Base-by-base conservation (phyloP, 1,140 invertebrate genomes). In the Onthophagus taurus region DNA sequence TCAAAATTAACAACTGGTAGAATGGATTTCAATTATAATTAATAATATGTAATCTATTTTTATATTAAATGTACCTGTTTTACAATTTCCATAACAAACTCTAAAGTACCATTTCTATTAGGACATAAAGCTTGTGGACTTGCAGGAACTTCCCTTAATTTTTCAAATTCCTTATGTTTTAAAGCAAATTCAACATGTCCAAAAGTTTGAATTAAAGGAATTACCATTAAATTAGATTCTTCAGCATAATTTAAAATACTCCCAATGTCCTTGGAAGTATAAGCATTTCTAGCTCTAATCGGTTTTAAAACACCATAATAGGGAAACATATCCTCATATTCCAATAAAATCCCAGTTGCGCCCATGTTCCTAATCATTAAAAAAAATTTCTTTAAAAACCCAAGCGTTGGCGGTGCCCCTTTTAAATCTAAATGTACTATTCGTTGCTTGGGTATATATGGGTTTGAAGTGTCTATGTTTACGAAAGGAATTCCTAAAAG, bases 321-420 rank as follows among this genome's bases (percentile, higher is more conserved):
- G 0, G 94, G 94, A 66, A 97, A 98, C 87, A 94, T 96, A 56
- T 99, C 95, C 69, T 98, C 95, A 70, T 96, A 98, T 65, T 98
- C 95, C 47, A 65, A 36, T 37, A 65, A 48, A 14, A 65, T 64
- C 1, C 89, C 91, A 31, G 87, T 97, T 1, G 86, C 88, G 13
- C 83, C 89, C 53, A 89, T 61, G 33, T 74, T 72, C 53, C 79
- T 80, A 0, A 96, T 58, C 43, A 89, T 66, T 2, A 80, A 79
- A 35, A 96, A 75, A 0, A 94, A 49, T 38, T 81, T 72, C 53
- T 77, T 76, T 23, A 88, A 75, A 61, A 80, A 85, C n/a, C 60
- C 57, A 0, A 88, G 54, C 49, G 77, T 81, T 0, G 86, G 85
- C 2, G 91, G 87, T 0, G 86, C 88, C 11, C 91, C 91, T 65